phyloP scores from a whole-genome alignment of 2,797 vertebrate species.

The Eupleurogrammus muticus region DNA sequence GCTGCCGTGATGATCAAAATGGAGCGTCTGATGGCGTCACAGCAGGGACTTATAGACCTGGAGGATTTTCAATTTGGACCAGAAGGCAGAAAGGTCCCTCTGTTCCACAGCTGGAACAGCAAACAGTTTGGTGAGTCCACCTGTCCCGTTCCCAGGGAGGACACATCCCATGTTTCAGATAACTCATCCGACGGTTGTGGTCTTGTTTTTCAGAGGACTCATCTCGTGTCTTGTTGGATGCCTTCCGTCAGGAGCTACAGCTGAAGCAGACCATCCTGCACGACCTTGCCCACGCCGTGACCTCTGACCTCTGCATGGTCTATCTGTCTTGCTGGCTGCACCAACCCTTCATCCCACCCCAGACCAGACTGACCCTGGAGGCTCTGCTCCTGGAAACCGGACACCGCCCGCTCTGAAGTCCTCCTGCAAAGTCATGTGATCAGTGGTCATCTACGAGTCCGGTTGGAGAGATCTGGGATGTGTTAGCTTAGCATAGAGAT shows the following conservation, averaged over 20 bases:
- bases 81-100: constrained; percentile 67
- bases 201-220: constrained; percentile 79
- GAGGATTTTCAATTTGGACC: constrained; percentile 85
- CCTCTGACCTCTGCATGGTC: constrained; percentile 87
- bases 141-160: not conserved
- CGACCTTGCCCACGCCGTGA: constrained; percentile 87
- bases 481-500: not conserved
- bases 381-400: constrained; percentile 94
- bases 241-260: constrained; percentile 88
- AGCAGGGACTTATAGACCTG: constrained; percentile 89
- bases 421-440: not conserved
- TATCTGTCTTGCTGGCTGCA: constrained; percentile 94
- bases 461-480: no score
- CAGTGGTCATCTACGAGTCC: not conserved
- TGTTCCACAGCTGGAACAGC: constrained; percentile 92
- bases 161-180: constrained; percentile 2
- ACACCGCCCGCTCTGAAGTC: constrained; percentile 78
- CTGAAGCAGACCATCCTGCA: constrained; percentile 86
- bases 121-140: constrained; percentile 87
- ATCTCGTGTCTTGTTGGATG: constrained; percentile 79
- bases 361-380: constrained; percentile 85
- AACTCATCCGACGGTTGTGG: not conserved
- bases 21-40: constrained; percentile 88
- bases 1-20: constrained; percentile 89
- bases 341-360: constrained; percentile 88